Evolutionary conservation across 2,113 vertebrate genomes (phyloP), one percentile per base, ranked within the genome.

Genomic region (Platichthys flesus): DNA sequence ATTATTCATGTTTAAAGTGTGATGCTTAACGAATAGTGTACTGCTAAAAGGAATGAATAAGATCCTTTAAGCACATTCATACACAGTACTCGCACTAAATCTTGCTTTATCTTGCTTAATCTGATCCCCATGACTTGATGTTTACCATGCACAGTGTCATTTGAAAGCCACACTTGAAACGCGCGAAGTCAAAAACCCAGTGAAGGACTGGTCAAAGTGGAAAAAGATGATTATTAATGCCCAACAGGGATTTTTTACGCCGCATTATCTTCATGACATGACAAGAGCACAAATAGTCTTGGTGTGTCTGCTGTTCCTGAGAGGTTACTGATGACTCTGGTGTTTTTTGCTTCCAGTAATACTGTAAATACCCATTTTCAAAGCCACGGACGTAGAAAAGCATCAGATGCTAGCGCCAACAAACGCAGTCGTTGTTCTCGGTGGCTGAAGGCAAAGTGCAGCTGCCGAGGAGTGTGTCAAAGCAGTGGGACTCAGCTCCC

Each of bases 381-480:
- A 72, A 49, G 54, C 52, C 24, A 10, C 16, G 31, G 64, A 35
- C 10, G 45, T 18, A 51, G 47, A 83, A 61, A 35, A 74, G 52
- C 78, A 80, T 87, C 67, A 81, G 78, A 87, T 78, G 81, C 58
- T 68, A 28, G 26, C 5, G 35, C 24, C 35, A 59, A 84, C 79
- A 88, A 83, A 82, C 63, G 52, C 31, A 42, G 13, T 20, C 16
- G 37, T 74, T 85, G 78, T 81, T 69, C 55, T 74, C 47, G 16
- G 21, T 20, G 10, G 67, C 84, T 60, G 26, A 52, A 70, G 72
- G 80, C 77, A 67, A 73, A 71, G 52, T 68, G 57, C 47, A 42
- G n/a, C 79, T 35, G 56, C 58, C 67, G 63, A 79, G 57, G 74
- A 54, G 59, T 35, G 60, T 69, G 71, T 82, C 74, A 56, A 67